Conservation (phyloP, 2,113 vertebrate species). For the Pelobates fuscus region DNA sequence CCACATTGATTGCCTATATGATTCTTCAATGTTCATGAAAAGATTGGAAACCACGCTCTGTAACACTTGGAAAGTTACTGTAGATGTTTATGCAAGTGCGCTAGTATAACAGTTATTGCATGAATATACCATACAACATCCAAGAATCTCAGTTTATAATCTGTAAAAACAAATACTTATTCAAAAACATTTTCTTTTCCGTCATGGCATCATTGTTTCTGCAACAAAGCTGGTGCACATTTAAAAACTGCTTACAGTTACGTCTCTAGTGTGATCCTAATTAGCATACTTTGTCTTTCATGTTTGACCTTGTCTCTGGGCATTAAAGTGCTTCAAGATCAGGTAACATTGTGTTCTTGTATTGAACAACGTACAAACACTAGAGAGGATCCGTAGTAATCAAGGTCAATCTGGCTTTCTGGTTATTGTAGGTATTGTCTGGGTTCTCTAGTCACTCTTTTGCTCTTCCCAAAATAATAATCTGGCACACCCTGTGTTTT, state of each 20-base stretch:
- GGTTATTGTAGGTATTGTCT: not conserved
- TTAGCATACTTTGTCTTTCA: not conserved
- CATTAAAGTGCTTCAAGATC: not conserved
- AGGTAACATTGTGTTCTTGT: conserved; percentile 3
- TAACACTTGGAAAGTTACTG: no score
- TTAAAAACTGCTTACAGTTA: not conserved
- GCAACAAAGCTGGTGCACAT: not conserved
- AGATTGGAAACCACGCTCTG: no score
- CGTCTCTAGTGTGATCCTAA: not conserved
- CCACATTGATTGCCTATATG: no score
- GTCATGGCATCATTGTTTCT: not conserved
- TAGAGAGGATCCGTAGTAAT: conserved; percentile 10
- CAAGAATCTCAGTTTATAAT: no score
- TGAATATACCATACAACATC: no score
- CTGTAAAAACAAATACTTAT: no score
- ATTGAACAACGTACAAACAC: not conserved
- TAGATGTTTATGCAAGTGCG: no score
- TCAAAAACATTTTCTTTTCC: no score
- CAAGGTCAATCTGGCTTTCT: conserved; percentile 27
- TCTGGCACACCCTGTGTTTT: conserved; percentile 22
- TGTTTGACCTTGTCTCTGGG: not conserved
- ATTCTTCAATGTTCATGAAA: no score
- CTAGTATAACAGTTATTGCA: no score
- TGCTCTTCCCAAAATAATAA: not conserved
- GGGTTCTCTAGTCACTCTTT: conserved; percentile 5